These are phyloP conservation scores for Trichacis sp. DNA, from an alignment of 2,888 invertebrate species.

Conservation along the genomic window DNA sequence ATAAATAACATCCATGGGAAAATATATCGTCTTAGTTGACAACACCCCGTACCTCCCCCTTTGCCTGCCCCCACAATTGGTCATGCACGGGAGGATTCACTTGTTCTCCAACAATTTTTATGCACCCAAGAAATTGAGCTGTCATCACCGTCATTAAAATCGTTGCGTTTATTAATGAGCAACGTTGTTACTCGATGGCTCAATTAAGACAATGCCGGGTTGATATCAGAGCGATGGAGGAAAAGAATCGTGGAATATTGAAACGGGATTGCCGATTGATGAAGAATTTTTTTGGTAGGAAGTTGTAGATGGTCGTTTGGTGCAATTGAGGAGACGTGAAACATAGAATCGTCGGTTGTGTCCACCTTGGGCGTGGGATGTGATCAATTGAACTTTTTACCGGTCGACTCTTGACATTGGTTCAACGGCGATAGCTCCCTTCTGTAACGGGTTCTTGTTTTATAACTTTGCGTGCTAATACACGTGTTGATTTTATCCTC, in stretches of 20 bases:
- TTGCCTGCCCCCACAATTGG: slow-evolving; percentile 35
- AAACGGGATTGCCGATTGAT: slow-evolving; percentile 27
- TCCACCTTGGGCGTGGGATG: slow-evolving; percentile 45
- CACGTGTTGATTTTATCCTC: slow-evolving; percentile 40
- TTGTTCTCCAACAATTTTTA: slow-evolving; percentile 29
- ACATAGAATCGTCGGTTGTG: slow-evolving; percentile 32
- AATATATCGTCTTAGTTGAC: slow-evolving; percentile 43
- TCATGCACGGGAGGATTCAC: slow-evolving; percentile 31
- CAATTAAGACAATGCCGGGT: no score
- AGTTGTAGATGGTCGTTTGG: slow-evolving; percentile 19
- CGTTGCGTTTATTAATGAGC: neutral
- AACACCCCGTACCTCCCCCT: slow-evolving; percentile 37
- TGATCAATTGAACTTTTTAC: slow-evolving; percentile 54
- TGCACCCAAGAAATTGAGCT: slow-evolving; percentile 36
- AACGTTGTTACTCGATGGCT: no score
- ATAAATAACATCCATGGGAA: slow-evolving; percentile 55
- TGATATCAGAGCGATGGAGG: no score
- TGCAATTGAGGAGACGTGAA: slow-evolving; percentile 5
- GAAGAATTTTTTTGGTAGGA: slow-evolving; percentile 57
- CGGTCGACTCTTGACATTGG: slow-evolving; percentile 34
- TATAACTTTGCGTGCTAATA: slow-evolving; percentile 48
- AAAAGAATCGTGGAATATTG: slow-evolving; percentile 18
- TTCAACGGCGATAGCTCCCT: slow-evolving; percentile 48
- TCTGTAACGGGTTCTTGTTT: slow-evolving; percentile 52
- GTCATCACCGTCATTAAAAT: slow-evolving; percentile 29